Evolutionary conservation across 2,888 invertebrate genomes (phyloP), one percentile per base, ranked within the genome.

Genomic region (Antheraea assamensis): DNA sequence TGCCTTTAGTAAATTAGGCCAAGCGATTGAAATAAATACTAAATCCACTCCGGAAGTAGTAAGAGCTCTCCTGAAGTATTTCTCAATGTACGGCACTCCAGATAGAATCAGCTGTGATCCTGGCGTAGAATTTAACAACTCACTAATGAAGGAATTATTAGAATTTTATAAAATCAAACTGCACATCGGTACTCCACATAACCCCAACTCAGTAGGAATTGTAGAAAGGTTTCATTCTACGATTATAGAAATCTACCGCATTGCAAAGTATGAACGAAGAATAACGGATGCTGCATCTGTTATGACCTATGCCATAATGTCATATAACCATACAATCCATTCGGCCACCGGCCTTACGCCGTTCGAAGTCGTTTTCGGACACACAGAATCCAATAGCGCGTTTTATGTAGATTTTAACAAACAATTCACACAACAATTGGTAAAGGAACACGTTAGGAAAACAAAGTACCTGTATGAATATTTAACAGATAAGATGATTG

Each of bases 61-160:
- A 79, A 84, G 77, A 85, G 83, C 42, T 73, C 74, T 13, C 71
- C 78, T 24, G 75, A 87, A 17, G 75, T 88, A 31, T 87, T 88
- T 74, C 80, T 88, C 0, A 87, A 89, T 71, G 30, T 89, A 87
- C 71, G 76, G 87, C 0, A 76, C 72, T n/a, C 61, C 81, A 3
- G 80, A 81, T 31, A 71, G 74, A 10, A 64, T 81, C 10, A 83
- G 55, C n/a, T 55, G n/a, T n/a, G 55, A 55, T 55, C 55, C 55
- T n/a, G 55, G 55, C 8, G n/a, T n/a, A 80, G 1, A 78, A 78
- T 35, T 68, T 30, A 68, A 68, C 21, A 68, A 68, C 21, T 2
- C 30, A 68, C 68, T 68, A 30, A 30, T 68, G 13, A 68, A 68
- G 21, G 30, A 68, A 68, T 19, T 68, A 30, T 5, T 68, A 30